phyloP scores from a whole-genome alignment of 1,140 invertebrate species.

The Diplogasteroides magnus region DNA sequence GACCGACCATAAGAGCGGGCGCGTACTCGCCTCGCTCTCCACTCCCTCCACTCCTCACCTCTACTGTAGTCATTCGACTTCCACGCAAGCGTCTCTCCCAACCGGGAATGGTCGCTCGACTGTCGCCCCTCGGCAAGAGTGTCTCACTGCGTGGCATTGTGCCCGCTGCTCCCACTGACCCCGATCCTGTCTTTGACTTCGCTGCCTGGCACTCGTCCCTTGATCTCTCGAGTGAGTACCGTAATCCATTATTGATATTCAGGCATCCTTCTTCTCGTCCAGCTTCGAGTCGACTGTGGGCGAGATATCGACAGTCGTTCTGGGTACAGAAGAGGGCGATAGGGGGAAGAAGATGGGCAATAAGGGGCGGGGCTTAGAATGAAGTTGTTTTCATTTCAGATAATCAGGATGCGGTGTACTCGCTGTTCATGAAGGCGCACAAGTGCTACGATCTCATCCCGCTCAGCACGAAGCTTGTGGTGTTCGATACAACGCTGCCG shows the following conservation, averaged over 20 bases:
- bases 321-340: slow-evolving; percentile 1
- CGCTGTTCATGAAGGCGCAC: slow-evolving; percentile 90
- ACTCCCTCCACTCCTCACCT: background rate
- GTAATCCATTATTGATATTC: background rate
- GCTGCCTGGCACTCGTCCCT: slow-evolving; percentile 46
- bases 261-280: slow-evolving; percentile 28
- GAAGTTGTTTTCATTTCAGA: slow-evolving; percentile 42
- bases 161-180: slow-evolving; percentile 31
- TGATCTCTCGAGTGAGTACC: slow-evolving; percentile 30
- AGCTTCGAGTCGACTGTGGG: slow-evolving; percentile 22
- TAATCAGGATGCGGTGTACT: slow-evolving; percentile 53
- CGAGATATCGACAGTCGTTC: background rate
- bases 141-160: background rate
- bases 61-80: slow-evolving; percentile 1
- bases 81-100: slow-evolving; percentile 13
- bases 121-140: slow-evolving; percentile 2
- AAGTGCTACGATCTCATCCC: slow-evolving; percentile 99
- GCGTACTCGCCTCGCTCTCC: slow-evolving; percentile 2
- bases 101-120: slow-evolving; percentile 6
- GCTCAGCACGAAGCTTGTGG: slow-evolving; percentile 94
- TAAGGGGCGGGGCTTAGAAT: slow-evolving; percentile 5
- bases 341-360: background rate
- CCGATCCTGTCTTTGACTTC: slow-evolving; percentile 48
- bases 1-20: too few species aligned
- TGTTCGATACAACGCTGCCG: slow-evolving; percentile 96